Evolutionary conservation across 2,797 vertebrate genomes (phyloP), one percentile per base, ranked within the genome.

Genomic region (Psittacula echo): DNA sequence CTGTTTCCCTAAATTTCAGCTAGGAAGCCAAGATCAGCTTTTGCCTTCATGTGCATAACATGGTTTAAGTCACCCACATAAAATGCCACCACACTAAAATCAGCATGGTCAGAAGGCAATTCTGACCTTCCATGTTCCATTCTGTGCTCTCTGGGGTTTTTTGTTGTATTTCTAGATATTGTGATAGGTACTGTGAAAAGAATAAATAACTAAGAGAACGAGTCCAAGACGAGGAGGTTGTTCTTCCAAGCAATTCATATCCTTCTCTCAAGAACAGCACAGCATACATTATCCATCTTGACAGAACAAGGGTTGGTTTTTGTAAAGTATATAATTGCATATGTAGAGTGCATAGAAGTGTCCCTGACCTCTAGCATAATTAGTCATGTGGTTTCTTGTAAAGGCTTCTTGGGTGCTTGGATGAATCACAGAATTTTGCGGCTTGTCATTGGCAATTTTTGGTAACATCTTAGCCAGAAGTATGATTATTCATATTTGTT

Each of bases 351-450:
- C 22, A 73, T 47, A 89, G 75, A 62, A 74, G 61, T 87, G 84
- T 76, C 75, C 72, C 84, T 90, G 92, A 95, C 81, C 84, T 92
- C 60, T 67, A 82, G 56, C 41, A 45, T 64, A 85, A 65, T 85
- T 65, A 77, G 60, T 87, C 80, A 87, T 45, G 60, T 89, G 81
- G 81, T 83, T 96, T 93, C 83, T 76, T 61, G 12, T 94, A 95
- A 90, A 61, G 53, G n/a, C 58, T 89, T 82, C 83, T 82, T 82
- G 90, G 60, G 74, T 92, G 61, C 41, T 67, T 89, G 50, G 42
- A 82, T 93, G 84, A 95, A 90, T 89, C 92, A 95, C 11, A 12
- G 4, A 27, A 50, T 53, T 67, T n/a, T 94, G 89, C 80, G 37
- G 81, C 87, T 87, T 85, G 72, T 73, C 32, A 39, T 24, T 2